Evolutionary conservation across 2,888 invertebrate genomes (phyloP).

Genomic region (Phragmatobia fuliginosa): DNA sequence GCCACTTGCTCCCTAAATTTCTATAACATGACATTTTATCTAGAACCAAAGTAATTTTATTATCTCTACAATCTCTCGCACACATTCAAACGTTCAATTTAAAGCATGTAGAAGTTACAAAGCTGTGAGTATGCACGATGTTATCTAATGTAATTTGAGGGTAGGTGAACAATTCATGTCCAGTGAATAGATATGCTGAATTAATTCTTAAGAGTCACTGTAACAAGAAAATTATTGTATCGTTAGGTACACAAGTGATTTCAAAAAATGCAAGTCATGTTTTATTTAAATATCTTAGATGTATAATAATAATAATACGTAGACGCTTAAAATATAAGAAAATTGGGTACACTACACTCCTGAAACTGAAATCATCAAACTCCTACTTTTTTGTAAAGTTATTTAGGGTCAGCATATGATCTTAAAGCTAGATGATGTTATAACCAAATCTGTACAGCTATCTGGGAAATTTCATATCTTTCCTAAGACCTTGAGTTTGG

Average conservation of each 20-base stretch:
- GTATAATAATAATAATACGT: no score
- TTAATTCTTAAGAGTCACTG: background rate
- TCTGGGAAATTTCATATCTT: background rate
- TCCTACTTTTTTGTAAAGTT: background rate
- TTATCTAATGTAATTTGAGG: constrained; percentile 4
- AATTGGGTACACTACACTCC: no score
- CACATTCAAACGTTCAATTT: background rate
- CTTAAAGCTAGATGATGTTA: background rate
- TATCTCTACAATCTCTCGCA: background rate
- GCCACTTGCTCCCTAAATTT: background rate
- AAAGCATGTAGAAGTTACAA: background rate
- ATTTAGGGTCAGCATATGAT: background rate
- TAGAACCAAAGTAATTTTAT: background rate
- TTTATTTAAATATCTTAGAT: no score
- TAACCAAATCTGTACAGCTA: background rate
- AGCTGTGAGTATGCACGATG: background rate
- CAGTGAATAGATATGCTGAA: constrained; percentile 2
- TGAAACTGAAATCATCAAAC: background rate
- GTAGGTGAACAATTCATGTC: constrained; percentile 2
- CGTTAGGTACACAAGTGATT: background rate
- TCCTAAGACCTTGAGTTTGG: background rate
- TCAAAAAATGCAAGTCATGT: background rate
- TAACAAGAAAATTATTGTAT: background rate
- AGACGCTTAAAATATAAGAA: no score
- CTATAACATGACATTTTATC: background rate